phyloP scores from a whole-genome alignment of 2,888 invertebrate species.

The Epinotia brunnichana region DNA sequence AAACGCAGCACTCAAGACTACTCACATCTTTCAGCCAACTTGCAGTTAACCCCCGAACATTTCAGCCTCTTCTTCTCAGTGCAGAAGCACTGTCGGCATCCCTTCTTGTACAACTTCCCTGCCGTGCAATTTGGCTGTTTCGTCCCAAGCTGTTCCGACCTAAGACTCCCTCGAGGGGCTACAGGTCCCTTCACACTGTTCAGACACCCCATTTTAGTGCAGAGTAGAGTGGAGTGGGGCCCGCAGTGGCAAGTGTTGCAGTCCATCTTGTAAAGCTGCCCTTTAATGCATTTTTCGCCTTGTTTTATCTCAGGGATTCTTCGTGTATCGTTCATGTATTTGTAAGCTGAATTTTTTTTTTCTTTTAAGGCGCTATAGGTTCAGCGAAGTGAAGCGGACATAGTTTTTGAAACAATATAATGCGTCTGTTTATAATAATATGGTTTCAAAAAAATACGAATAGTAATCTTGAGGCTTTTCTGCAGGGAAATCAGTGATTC shows the following conservation, averaged over 20 bases:
- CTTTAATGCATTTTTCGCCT: conserved; percentile 58
- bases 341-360: neutral
- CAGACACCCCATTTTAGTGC: conserved; percentile 71
- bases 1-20: neutral
- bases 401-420: too few relatives aligned
- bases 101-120: conserved; percentile 60
- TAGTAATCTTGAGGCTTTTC: too few relatives aligned
- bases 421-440: too few relatives aligned
- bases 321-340: conserved; percentile 9
- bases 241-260: conserved; percentile 72
- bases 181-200: neutral
- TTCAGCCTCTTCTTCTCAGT: conserved; percentile 46
- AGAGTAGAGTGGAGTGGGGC: conserved; percentile 56
- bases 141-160: neutral
- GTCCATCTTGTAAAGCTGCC: conserved; percentile 59
- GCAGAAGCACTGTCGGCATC: conserved; percentile 65
- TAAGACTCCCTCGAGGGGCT: too few relatives aligned
- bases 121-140: conserved; percentile 53
- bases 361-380: too few relatives aligned
- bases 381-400: too few relatives aligned
- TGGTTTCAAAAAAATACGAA: too few relatives aligned
- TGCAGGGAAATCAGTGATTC: too few relatives aligned
- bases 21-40: conserved; percentile 14
- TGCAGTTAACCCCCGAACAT: conserved; percentile 51
- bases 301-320: conserved; percentile 58